Evolutionary conservation across 2,113 vertebrate species (phyloP).

Genomic region (Echinops telfairi): DNA sequence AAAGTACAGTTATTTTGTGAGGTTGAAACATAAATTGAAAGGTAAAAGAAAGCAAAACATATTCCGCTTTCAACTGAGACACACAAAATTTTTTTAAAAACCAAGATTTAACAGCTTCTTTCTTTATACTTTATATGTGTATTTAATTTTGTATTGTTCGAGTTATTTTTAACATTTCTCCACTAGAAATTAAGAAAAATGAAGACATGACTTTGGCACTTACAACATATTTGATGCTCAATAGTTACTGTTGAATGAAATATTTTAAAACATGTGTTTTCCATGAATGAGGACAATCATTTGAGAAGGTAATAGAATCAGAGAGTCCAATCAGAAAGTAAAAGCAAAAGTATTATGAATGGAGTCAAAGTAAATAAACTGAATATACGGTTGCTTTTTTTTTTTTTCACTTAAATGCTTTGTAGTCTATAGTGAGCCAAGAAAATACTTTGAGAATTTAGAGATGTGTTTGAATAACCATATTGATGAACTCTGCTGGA

Average conservation of each 20-base stretch:
- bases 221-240: neutral
- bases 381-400: too few relatives aligned
- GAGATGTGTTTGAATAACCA: neutral
- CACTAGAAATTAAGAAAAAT: fast-evolving
- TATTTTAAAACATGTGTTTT: neutral
- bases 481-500: neutral
- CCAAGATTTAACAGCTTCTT: neutral
- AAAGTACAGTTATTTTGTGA: too few relatives aligned
- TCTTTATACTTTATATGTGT: neutral
- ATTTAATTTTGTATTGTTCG: fast-evolving
- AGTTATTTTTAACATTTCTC: too few relatives aligned
- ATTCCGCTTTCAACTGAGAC: neutral
- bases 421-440: fast-evolving
- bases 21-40: too few relatives aligned
- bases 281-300: neutral
- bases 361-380: neutral
- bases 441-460: neutral
- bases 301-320: too few relatives aligned
- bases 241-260: neutral
- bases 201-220: too few relatives aligned
- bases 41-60: too few relatives aligned
- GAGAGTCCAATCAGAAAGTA: too few relatives aligned
- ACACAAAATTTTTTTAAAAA: too few relatives aligned
- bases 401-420: neutral
- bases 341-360: neutral